Percentiles rank a stretch among this genome's conserved stretches.
These are phyloP conservation scores for Ophion costatus DNA, from an alignment of 2,888 invertebrate genomes.

Conservation along the genomic window DNA sequence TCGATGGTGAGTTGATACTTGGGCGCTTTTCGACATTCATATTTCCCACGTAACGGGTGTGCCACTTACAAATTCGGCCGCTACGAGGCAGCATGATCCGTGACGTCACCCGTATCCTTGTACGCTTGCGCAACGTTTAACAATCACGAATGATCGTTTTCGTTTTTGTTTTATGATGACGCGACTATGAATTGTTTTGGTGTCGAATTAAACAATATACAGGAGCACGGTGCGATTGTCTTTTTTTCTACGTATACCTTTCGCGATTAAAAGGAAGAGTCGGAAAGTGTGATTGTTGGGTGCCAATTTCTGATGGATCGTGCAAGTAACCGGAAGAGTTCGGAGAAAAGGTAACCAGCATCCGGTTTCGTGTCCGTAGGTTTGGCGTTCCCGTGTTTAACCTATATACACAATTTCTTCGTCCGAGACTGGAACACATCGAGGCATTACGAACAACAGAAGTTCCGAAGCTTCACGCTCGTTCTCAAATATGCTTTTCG, in stretches of 20 bases:
- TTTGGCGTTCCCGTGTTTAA: conserved; percentile 40
- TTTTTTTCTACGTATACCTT: conserved; percentile 16
- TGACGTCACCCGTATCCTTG: not conserved
- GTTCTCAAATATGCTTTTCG: conserved; percentile 58
- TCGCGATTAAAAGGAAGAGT: conserved; percentile 11
- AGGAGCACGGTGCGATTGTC: conserved; percentile 6
- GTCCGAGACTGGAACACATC: conserved; percentile 39
- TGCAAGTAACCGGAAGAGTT: conserved; percentile 68
- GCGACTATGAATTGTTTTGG: conserved; percentile 63
- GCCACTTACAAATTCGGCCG: not conserved
- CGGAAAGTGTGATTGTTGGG: not conserved
- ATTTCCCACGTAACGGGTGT: conserved; percentile 32
- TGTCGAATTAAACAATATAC: conserved; percentile 46
- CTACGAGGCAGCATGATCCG: conserved; percentile 10
- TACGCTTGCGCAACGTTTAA: conserved; percentile 45
- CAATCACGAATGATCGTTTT: conserved; percentile 48
- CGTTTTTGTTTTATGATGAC: conserved; percentile 50
- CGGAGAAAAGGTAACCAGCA: conserved; percentile 72
- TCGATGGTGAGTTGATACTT: too few relatives aligned
- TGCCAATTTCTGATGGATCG: conserved; percentile 68
- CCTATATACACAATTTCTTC: conserved; percentile 29
- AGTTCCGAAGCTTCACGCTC: conserved; percentile 11
- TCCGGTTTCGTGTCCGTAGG: conserved; percentile 51
- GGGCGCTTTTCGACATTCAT: not conserved
- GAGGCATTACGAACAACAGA: conserved; percentile 25